Conservation (phyloP, 2,113 vertebrate genomes). For the Epinephelus lanceolatus region DNA sequence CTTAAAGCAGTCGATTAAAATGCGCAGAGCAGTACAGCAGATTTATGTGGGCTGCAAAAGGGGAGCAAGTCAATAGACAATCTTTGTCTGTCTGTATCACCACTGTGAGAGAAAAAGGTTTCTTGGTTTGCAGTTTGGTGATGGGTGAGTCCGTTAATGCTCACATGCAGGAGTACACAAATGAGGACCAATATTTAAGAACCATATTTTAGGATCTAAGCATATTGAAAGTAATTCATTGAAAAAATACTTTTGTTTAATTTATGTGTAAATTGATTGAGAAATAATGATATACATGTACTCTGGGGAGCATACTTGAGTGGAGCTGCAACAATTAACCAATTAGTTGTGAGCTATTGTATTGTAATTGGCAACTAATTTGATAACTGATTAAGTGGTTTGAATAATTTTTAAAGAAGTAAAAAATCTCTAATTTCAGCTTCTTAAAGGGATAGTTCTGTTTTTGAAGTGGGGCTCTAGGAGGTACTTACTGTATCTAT, state of each 20-base stretch:
- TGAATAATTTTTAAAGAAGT: no score
- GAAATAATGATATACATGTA: background rate
- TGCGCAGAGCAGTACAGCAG: slow-evolving; percentile 48
- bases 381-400: no score
- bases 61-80: slow-evolving; percentile 46
- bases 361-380: no score
- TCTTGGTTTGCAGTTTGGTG: slow-evolving; percentile 16
- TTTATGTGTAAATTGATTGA: background rate
- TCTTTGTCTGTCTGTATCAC: slow-evolving; percentile 42
- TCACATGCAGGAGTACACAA: background rate
- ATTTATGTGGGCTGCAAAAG: slow-evolving; percentile 63
- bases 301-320: background rate
- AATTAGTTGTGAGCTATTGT: no score
- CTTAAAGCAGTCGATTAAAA: slow-evolving; percentile 75
- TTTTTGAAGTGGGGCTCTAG: no score
- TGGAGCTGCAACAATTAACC: no score
- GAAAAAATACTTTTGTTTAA: background rate
- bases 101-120: background rate
- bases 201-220: background rate
- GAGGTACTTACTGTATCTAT: no score
- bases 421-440: no score
- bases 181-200: background rate
- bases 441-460: no score
- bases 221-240: background rate
- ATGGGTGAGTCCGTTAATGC: background rate